Evolutionary conservation across 2,888 invertebrate genomes (phyloP).

Genomic region (Chelonus formosanus): DNA sequence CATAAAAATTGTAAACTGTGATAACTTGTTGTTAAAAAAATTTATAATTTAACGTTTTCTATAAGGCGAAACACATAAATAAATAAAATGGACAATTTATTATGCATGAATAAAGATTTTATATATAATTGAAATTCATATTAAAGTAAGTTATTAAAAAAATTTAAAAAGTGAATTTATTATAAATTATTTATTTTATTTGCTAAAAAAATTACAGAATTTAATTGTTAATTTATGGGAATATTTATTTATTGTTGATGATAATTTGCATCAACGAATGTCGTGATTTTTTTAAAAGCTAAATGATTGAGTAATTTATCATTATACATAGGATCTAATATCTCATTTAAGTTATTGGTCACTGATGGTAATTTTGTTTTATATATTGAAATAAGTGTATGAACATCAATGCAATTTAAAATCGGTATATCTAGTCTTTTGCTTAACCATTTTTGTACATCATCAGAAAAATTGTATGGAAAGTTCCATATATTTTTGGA

Average conservation of each 20-base stretch:
- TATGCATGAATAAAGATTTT: no score
- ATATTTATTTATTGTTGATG: no score
- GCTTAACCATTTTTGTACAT: constrained; percentile 47
- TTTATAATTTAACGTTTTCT: no score
- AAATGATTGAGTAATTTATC: constrained; percentile 50
- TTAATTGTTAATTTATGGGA: neutral
- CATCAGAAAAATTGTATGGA: constrained; percentile 38
- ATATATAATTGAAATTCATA: no score
- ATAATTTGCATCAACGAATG: constrained; percentile 1
- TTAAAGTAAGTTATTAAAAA: no score
- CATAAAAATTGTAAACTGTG: no score
- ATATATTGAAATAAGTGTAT: constrained; percentile 44
- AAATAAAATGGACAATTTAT: no score
- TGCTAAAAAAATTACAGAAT: no score
- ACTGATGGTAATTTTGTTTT: constrained; percentile 41
- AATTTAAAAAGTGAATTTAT: no score
- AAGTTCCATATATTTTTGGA: constrained; percentile 30
- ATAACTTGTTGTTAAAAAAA: no score
- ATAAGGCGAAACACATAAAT: no score
- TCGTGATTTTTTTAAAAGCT: constrained; percentile 43
- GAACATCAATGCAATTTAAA: constrained; percentile 38
- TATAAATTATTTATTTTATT: no score
- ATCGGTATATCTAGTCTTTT: constrained; percentile 36
- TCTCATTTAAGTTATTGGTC: constrained; percentile 41
- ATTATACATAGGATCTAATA: constrained; percentile 52